Percentiles rank a stretch among this genome's conserved stretches.
Evolutionary conservation across 2,797 vertebrate species (phyloP).

Genomic region (Peromyscus attwateri): DNA sequence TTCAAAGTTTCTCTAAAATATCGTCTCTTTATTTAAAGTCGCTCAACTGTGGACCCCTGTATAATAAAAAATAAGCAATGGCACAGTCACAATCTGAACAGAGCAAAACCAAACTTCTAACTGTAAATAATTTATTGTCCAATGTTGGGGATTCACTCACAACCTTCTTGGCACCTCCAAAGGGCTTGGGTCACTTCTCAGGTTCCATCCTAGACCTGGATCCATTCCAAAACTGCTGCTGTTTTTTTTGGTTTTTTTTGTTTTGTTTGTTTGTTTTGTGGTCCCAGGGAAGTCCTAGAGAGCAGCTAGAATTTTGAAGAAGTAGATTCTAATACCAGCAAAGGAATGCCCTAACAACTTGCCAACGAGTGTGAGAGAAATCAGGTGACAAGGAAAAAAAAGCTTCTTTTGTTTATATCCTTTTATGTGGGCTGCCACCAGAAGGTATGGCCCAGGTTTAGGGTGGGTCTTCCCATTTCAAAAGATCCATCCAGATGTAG

Average conservation of each 20-base stretch:
- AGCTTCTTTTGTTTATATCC: too few species aligned
- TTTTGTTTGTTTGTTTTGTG: too few species aligned
- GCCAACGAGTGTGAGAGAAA: background rate
- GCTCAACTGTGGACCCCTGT: background rate
- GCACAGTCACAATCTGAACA: background rate
- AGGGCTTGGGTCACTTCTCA: background rate
- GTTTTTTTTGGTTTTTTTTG: too few species aligned
- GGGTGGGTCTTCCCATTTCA: too few species aligned
- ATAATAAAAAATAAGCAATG: background rate
- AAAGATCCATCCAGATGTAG: too few species aligned
- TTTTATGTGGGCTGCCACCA: too few species aligned
- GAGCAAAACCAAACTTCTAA: background rate
- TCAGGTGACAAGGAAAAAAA: background rate
- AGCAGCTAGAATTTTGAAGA: background rate
- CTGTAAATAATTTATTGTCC: background rate
- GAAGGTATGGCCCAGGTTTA: background rate
- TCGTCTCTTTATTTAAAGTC: background rate
- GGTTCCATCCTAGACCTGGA: background rate
- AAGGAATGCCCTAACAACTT: background rate
- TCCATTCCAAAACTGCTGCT: background rate
- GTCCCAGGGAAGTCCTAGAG: background rate
- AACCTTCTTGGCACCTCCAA: background rate
- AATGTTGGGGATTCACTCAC: background rate
- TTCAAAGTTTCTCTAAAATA: background rate
- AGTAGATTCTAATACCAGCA: background rate